Percentiles rank a stretch among this genome's conserved stretches.
Conservation (phyloP, 2,888 invertebrate species). For the Nomada ferruginata region DNA sequence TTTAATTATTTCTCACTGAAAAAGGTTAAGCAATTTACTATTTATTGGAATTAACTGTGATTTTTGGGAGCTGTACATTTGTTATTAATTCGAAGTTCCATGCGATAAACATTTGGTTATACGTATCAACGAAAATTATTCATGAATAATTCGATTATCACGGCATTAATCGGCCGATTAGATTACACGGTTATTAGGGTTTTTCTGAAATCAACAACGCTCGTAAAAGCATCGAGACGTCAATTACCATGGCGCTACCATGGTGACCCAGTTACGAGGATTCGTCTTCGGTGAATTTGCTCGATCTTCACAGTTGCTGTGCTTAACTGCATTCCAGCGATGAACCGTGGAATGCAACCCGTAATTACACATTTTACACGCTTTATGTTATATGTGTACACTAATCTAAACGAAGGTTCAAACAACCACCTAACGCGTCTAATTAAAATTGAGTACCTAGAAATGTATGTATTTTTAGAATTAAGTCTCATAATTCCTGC, state of each 20-base stretch:
- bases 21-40: too few relatives aligned
- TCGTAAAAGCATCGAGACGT: conserved; percentile 31
- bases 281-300: conserved; percentile 30
- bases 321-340: conserved; percentile 1
- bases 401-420: neutral
- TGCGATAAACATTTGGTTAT: neutral
- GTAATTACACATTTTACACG: neutral
- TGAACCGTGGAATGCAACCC: neutral
- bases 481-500: neutral
- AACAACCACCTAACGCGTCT: neutral
- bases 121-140: conserved; percentile 29
- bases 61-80: neutral
- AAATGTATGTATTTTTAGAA: neutral
- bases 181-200: conserved; percentile 44
- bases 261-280: conserved; percentile 30
- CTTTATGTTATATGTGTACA: neutral
- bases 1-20: too few relatives aligned
- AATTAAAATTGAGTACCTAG: neutral
- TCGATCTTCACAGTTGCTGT: conserved; percentile 1
- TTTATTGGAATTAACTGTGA: too few relatives aligned
- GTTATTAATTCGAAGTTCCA: neutral
- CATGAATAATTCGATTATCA: conserved; percentile 53
- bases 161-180: conserved; percentile 56
- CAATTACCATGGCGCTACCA: conserved; percentile 53
- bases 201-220: conserved; percentile 48